These are phyloP conservation scores for Diabrotica balteata DNA, from an alignment of 2,888 invertebrate genomes.

Conservation along the genomic window DNA sequence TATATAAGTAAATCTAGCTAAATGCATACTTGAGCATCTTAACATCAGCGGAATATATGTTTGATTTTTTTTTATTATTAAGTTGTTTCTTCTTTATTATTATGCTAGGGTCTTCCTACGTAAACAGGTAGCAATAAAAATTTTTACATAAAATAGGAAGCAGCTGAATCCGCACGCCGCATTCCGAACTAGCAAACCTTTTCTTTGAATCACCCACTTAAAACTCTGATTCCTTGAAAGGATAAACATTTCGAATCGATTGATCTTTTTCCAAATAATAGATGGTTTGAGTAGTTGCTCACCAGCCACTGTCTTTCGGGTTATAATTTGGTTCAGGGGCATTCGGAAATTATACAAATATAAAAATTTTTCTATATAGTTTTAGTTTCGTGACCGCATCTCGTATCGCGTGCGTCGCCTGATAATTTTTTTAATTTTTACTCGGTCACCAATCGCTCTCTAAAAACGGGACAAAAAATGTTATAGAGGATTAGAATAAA, in stretches of 20 bases:
- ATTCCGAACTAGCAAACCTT: too few relatives aligned
- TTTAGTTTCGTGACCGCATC: conserved; percentile 53
- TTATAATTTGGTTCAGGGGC: conserved; percentile 41
- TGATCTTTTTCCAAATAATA: conserved; percentile 24
- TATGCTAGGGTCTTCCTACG: too few relatives aligned
- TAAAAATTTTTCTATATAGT: conserved; percentile 43
- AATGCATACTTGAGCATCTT: too few relatives aligned
- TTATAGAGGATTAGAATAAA: conserved; percentile 28
- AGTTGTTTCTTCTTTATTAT: too few relatives aligned
- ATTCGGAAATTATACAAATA: conserved; percentile 49
- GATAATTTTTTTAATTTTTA: conserved; percentile 54
- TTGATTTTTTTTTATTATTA: too few relatives aligned
- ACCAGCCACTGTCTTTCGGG: conserved; percentile 38
- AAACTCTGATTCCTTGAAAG: conserved; percentile 21
- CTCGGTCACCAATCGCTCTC: conserved; percentile 51
- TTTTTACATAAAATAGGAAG: too few relatives aligned
- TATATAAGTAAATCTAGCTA: too few relatives aligned
- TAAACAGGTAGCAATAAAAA: too few relatives aligned
- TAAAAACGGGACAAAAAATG: conserved; percentile 49
- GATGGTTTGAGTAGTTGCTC: conserved; percentile 42
- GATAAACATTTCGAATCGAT: conserved; percentile 26
- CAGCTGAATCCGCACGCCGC: too few relatives aligned
- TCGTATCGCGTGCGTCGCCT: conserved; percentile 52
- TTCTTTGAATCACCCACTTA: conserved; percentile 18
- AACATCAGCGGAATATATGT: too few relatives aligned